Evolutionary conservation across 2,888 invertebrate genomes (phyloP), one percentile per base, ranked within the genome.

Genomic region (Calameuta filiformis): DNA sequence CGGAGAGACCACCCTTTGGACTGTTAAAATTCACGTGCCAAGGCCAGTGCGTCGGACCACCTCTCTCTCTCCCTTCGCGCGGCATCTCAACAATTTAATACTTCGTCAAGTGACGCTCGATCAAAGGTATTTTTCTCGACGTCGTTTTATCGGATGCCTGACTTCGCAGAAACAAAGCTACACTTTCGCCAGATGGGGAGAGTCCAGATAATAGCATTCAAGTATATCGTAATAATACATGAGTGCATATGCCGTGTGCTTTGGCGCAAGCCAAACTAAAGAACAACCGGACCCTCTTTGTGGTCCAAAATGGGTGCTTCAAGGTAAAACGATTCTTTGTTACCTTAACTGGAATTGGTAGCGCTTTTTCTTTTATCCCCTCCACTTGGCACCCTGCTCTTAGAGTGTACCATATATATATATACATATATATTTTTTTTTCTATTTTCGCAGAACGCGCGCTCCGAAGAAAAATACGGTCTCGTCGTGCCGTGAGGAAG

Each of bases 101-200:
- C 31, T 12, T 15, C 33, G 31, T 30, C 31, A 11, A 71, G 31
- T 12, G 31, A 71, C 12, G 15, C 71, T 71, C 71, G 71, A 71
- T 71, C 71, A 34, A 71, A 71, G 56, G 23, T 56, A 56, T 56
- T 34, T 56, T 34, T 71, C 33, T 30, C 71, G 71, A 71, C 31
- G 71, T n/a, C 71, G 31, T 71, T 71, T 1, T 71, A 71, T 71
- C 71, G 31, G 56, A 9, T 9, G 9, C 23, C 56, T 40, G 23
- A 23, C 34, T 68, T 37, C 35, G 34, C 23, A 73, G 80, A 84
- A 85, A 85, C 85, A 85, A 85, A 83, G 82, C 81, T 80, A 81
- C 83, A 83, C 84, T 84, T 40, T 73, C 35, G 40, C 68, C 56
- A 23, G 56, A 56, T 56, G 56, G 56, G 56, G 56, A 56, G 56